Evolutionary conservation across 2,797 vertebrate genomes (phyloP), one percentile per base, ranked within the genome.

Genomic region (Poeciliopsis gracilis): DNA sequence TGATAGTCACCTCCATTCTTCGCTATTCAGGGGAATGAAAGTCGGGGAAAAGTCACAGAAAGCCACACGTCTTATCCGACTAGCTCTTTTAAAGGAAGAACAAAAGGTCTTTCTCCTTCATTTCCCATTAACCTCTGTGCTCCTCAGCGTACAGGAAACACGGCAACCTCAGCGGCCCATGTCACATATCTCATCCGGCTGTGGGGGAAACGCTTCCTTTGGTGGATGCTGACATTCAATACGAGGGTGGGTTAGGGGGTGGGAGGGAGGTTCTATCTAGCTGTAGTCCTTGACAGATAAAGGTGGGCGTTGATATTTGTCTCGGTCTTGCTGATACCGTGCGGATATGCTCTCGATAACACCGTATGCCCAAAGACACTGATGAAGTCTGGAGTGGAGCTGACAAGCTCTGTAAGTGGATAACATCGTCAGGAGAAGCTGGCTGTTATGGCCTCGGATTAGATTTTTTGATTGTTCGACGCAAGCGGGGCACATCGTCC

Each of bases 101-200:
- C 92, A 94, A 94, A 93, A 93, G 92, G 88, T 88, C 91, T 91
- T 91, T 91, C 90, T 92, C 90, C 90, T 90, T 91, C 92, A 84
- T 91, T 93, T 94, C 92, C 92, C 91, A 95, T 95, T 94, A 95
- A 94, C 92, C 93, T 92, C 87, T 18, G 59, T 88, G 93, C 84
- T 92, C 90, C 88, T 93, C 82, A 45, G 12, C 88, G 86, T 91
- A 91, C 91, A 90, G 90, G 92, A 95, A 92, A 93, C 93, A 93
- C 47, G 82, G 80, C 86, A 87, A 93, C 93, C 93, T 90, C 84
- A 5, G 75, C 74, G 91, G 87, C 93, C 90, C 84, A 82, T 93
- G 93, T 92, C 93, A 95, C 94, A 92, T 94, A 94, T 93, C 92
- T 95, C 91, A 93, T 91, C 91, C 86, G 77, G 89, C 87, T 82